Evolutionary conservation across 2,797 vertebrate genomes (phyloP).

Genomic region (Brachyrhaphis roseni): DNA sequence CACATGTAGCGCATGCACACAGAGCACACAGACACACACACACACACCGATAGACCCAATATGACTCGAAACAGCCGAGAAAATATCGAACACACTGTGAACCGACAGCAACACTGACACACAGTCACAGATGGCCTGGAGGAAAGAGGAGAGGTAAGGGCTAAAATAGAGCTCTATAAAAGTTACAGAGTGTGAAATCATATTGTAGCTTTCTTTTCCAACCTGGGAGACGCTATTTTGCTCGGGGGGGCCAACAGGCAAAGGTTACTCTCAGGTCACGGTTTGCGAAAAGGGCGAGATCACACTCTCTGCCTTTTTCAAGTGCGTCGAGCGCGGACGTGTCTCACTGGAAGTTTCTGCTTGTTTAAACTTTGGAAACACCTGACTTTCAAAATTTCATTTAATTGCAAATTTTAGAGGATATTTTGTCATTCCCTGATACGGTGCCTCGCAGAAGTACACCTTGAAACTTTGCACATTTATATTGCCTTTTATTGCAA

Average conservation of each 20-base stretch:
- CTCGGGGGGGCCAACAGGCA: neutral
- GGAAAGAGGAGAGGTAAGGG: slow-evolving; percentile 20
- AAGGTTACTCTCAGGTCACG: slow-evolving; percentile 8
- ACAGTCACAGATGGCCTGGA: slow-evolving; percentile 33
- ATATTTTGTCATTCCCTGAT: neutral
- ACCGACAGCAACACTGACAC: slow-evolving; percentile 50
- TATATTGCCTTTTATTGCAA: neutral
- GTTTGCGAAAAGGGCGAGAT: slow-evolving; percentile 12
- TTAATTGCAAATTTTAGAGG: neutral
- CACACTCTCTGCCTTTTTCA: neutral
- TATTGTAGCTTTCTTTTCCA: slow-evolving; percentile 15
- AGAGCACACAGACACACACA: slow-evolving; percentile 43
- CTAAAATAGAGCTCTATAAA: slow-evolving; percentile 30
- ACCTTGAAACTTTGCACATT: neutral
- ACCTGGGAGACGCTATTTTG: slow-evolving; percentile 19
- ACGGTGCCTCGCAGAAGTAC: neutral
- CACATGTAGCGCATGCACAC: slow-evolving; percentile 52
- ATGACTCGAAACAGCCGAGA: slow-evolving; percentile 38
- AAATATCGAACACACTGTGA: slow-evolving; percentile 36
- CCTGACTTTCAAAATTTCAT: neutral
- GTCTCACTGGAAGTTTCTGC: neutral
- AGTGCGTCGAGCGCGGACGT: neutral
- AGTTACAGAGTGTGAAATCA: slow-evolving; percentile 25
- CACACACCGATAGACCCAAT: slow-evolving; percentile 32
- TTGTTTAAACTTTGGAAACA: neutral